phyloP scores from a whole-genome alignment of 2,888 invertebrate genomes.

The Alsophila aescularia region DNA sequence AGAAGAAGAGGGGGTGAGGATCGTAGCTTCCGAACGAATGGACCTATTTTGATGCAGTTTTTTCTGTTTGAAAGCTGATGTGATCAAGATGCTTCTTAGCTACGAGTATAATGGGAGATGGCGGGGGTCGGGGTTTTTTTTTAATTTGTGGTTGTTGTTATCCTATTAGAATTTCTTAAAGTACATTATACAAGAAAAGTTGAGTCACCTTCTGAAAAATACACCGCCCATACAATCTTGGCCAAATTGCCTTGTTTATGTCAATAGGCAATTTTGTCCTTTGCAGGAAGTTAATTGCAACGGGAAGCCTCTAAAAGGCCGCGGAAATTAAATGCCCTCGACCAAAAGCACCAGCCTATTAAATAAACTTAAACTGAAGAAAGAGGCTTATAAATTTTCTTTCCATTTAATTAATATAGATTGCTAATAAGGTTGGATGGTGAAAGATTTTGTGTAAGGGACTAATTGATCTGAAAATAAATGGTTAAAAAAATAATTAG shows the following conservation, averaged over 20 bases:
- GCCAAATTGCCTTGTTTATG: neutral
- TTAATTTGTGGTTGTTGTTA: no score
- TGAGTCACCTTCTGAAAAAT: no score
- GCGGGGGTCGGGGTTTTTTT: no score
- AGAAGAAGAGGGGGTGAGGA: no score
- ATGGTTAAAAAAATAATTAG: neutral
- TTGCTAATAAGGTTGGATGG: neutral
- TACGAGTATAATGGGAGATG: no score
- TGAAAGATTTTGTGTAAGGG: neutral
- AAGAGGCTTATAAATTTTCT: constrained; percentile 3
- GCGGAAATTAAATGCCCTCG: constrained; percentile 6
- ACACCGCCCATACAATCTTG: neutral
- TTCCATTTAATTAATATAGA: constrained; percentile 1
- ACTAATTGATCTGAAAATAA: neutral
- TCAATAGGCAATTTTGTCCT: constrained; percentile 3
- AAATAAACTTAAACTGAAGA: constrained; percentile 4
- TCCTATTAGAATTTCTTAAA: no score
- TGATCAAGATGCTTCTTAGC: no score
- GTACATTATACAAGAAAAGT: no score
- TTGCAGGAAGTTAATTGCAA: constrained; percentile 1
- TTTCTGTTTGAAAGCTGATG: no score
- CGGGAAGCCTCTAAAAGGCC: constrained; percentile 1
- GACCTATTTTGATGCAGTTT: no score
- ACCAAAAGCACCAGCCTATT: neutral
- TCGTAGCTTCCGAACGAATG: no score